Conservation (phyloP, 2,797 vertebrate genomes). For the Dallia pectoralis region DNA sequence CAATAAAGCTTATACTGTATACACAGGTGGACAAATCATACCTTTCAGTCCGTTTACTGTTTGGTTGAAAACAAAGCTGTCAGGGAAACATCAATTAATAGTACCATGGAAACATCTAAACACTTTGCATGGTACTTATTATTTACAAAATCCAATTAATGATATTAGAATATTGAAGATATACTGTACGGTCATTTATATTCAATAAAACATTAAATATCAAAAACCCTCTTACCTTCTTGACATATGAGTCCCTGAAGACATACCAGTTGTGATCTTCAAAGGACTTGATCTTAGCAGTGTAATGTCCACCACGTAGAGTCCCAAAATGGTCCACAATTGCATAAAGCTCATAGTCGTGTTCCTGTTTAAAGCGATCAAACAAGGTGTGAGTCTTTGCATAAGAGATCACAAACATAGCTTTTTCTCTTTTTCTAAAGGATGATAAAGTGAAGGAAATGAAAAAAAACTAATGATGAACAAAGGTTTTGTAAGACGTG, state of each 20-base stretch:
- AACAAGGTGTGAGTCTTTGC: background rate
- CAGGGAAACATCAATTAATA: background rate
- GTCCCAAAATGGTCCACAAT: constrained; percentile 63
- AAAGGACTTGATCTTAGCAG: constrained; percentile 47
- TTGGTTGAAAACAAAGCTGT: fast-evolving
- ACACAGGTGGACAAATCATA: background rate
- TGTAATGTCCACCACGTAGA: constrained; percentile 64
- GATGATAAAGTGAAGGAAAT: background rate
- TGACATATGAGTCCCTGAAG: constrained; percentile 51
- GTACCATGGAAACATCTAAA: too few species aligned
- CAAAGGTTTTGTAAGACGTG: background rate
- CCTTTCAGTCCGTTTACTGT: background rate
- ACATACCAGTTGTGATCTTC: constrained; percentile 51
- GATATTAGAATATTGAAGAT: background rate
- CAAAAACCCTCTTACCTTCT: constrained; percentile 44
- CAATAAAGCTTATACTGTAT: background rate
- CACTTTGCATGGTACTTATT: too few species aligned
- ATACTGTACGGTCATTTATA: background rate
- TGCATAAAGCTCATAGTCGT: constrained; percentile 65
- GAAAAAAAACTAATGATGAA: background rate
- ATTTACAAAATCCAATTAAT: background rate
- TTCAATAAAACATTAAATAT: background rate
- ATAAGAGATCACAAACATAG: background rate
- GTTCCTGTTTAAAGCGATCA: constrained; percentile 33
- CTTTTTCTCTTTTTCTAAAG: background rate